Conservation (phyloP, 2,888 invertebrate genomes). For the Platycheirus rosarum region DNA sequence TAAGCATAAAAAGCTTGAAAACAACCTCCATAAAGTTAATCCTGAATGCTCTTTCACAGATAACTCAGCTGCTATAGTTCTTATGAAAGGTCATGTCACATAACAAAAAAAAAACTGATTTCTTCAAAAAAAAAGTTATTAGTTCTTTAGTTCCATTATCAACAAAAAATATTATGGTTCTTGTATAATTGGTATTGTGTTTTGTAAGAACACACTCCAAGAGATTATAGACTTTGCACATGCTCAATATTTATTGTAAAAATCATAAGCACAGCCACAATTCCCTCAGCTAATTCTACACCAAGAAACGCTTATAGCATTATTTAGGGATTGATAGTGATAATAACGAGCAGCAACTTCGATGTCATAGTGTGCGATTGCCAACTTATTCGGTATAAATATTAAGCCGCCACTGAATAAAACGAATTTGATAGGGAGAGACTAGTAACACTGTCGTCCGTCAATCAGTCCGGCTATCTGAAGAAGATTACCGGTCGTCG, state of each 20-base stretch:
- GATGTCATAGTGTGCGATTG: conserved; percentile 63
- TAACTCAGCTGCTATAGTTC: not conserved
- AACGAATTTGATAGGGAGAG: conserved; percentile 70
- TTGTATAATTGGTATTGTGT: conserved; percentile 29
- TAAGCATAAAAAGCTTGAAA: too few species aligned
- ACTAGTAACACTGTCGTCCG: conserved; percentile 62
- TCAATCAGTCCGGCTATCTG: conserved; percentile 68
- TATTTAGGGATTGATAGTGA: conserved; percentile 58
- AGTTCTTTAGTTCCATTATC: conserved; percentile 21
- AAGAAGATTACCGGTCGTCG: conserved; percentile 65
- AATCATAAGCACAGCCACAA: conserved; percentile 23
- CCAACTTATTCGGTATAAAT: conserved; percentile 70
- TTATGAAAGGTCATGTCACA: not conserved
- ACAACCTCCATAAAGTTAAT: too few species aligned
- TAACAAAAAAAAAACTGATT: not conserved
- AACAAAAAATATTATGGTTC: conserved; percentile 5
- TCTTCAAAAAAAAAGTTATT: not conserved
- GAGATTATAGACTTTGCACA: conserved; percentile 53
- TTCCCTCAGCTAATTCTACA: conserved; percentile 45
- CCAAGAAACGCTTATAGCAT: conserved; percentile 59
- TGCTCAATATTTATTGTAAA: conserved; percentile 50
- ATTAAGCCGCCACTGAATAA: conserved; percentile 69
- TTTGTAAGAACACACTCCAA: conserved; percentile 4
- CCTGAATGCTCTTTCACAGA: too few species aligned
- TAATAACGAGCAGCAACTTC: conserved; percentile 43